Conservation (phyloP, 1,140 invertebrate genomes). For the Ericerus pela region DNA sequence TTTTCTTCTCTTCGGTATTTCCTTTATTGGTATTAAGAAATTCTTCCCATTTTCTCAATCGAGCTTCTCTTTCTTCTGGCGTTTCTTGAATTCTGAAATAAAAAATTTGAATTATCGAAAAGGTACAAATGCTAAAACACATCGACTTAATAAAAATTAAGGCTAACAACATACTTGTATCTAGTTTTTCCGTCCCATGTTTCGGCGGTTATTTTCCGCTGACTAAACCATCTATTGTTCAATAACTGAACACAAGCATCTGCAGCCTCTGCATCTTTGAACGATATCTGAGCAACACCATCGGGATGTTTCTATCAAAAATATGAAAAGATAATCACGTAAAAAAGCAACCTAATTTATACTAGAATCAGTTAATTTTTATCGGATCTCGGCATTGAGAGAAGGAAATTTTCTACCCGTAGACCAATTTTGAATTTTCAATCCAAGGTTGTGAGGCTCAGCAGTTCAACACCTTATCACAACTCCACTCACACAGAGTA, state of each 20-base stretch:
- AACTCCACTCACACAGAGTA: no score
- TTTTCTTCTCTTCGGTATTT: conserved; percentile 11
- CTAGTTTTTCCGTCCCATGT: conserved; percentile 94
- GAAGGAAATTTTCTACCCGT: no score
- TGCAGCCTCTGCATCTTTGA: conserved; percentile 77
- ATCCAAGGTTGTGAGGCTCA: no score
- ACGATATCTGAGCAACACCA: conserved; percentile 82
- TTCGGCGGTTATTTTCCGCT: conserved; percentile 65
- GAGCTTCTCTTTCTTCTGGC: conserved; percentile 63
- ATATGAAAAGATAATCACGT: conserved; percentile 9
- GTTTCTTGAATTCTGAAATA: conserved; percentile 63
- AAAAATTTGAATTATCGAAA: conserved; percentile 8
- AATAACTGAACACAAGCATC: conserved; percentile 76
- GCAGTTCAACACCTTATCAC: no score
- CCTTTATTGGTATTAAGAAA: conserved; percentile 49
- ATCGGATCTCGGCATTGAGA: no score
- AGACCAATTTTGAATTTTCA: no score
- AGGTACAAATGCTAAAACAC: not conserved
- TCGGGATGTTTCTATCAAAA: conserved; percentile 68
- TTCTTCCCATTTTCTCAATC: conserved; percentile 76
- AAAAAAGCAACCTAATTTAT: not conserved
- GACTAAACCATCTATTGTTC: conserved; percentile 83
- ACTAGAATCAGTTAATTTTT: not conserved
- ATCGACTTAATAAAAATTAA: not conserved
- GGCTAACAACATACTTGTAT: conserved; percentile 46